Percentiles rank a stretch among this genome's conserved stretches.
phyloP scores from a whole-genome alignment of 30 jellyfish, hydroid and myxozoan species.

The Aurelia coerulea region DNA sequence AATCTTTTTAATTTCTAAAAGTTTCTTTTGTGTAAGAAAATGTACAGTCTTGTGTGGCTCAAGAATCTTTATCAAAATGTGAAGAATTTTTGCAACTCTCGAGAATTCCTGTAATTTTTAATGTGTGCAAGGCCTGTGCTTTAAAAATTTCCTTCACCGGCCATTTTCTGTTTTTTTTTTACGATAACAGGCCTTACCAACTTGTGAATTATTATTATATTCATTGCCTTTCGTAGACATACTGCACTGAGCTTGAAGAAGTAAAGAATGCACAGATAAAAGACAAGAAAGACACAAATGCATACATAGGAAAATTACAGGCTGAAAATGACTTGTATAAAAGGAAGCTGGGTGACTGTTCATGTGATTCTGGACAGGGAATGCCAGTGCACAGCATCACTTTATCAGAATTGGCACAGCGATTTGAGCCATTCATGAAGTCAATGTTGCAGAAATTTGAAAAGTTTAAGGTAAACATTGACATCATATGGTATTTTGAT shows the following conservation, averaged over 20 bases:
- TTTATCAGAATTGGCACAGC: not conserved
- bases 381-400: conserved; percentile 5
- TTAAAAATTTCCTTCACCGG: too few species aligned
- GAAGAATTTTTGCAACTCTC: too few species aligned
- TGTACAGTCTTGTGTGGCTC: too few species aligned
- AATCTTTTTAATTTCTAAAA: too few species aligned
- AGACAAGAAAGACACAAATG: conserved; percentile 17
- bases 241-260: conserved; percentile 46
- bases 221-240: conserved; percentile 9
- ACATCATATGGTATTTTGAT: too few species aligned
- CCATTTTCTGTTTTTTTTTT: too few species aligned
- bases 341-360: not conserved
- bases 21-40: too few species aligned
- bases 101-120: too few species aligned
- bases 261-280: not conserved
- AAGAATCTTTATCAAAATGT: too few species aligned
- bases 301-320: not conserved
- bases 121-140: too few species aligned
- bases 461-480: not conserved
- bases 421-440: not conserved
- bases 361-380: not conserved
- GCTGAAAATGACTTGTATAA: conserved; percentile 7
- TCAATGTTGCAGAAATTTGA: not conserved
- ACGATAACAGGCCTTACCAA: too few species aligned
- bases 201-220: not conserved